Evolutionary conservation across 2,797 vertebrate species (phyloP).

Genomic region (Melanotaenia maccullochi): DNA sequence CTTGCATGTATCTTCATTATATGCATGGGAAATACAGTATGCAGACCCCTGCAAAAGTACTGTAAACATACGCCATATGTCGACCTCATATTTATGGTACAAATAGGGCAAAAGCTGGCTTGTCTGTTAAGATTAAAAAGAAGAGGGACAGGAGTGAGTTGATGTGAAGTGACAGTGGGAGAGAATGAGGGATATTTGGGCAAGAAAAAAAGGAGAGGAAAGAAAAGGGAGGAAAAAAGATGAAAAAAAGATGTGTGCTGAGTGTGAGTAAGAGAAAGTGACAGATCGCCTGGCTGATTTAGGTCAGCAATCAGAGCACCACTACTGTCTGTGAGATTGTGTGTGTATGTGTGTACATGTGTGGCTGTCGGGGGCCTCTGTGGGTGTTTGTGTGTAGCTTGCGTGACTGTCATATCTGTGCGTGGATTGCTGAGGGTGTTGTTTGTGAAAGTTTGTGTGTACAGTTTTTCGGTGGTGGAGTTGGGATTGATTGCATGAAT

Average conservation of each 20-base stretch:
- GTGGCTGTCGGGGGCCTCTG: constrained; percentile 8
- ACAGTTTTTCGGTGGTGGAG: neutral
- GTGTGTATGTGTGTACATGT: constrained; percentile 41
- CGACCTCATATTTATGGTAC: constrained; percentile 21
- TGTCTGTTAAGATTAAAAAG: constrained; percentile 40
- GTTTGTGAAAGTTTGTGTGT: constrained; percentile 32
- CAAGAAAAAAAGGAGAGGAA: constrained; percentile 27
- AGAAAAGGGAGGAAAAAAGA: constrained; percentile 35
- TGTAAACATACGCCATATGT: constrained; percentile 5
- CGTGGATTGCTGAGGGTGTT: constrained; percentile 19
- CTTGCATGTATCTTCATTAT: constrained; percentile 19
- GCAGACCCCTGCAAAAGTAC: neutral
- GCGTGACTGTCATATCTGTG: constrained; percentile 39
- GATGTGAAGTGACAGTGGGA: constrained; percentile 64
- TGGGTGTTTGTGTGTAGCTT: constrained; percentile 35
- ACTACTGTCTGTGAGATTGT: constrained; percentile 70
- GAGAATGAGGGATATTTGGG: constrained; percentile 54
- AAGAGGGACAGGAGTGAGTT: constrained; percentile 42
- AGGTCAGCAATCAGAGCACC: constrained; percentile 81
- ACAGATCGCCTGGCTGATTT: constrained; percentile 80
- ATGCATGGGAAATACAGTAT: neutral
- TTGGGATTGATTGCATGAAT: constrained; percentile 59
- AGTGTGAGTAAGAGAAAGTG: constrained; percentile 84
- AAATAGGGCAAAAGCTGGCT: constrained; percentile 37
- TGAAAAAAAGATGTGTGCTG: constrained; percentile 69